Percentiles rank a stretch among this genome's conserved stretches.
Conservation (phyloP, 2,888 invertebrate species). For the Cataglyphis rosenhaueri region DNA sequence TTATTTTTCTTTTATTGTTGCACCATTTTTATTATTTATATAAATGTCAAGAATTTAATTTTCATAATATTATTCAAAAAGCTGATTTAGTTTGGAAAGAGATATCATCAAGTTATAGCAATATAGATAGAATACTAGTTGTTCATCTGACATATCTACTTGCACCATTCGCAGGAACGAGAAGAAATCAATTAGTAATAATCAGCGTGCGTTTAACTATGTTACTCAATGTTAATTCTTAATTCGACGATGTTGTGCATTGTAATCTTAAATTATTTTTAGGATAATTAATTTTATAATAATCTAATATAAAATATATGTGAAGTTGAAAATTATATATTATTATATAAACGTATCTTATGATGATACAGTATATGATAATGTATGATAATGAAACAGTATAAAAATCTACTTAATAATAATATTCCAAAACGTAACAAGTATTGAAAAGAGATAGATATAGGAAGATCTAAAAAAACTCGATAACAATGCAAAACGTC, state of each 20-base stretch:
- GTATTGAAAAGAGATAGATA: background rate
- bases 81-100: constrained; percentile 46
- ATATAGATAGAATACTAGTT: constrained; percentile 51
- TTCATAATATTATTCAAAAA: constrained; percentile 1
- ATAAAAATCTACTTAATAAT: background rate
- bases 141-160: constrained; percentile 31
- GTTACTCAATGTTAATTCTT: constrained; percentile 58
- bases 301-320: background rate
- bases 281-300: background rate
- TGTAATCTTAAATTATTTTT: constrained; percentile 31
- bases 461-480: background rate
- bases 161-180: constrained; percentile 45
- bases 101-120: constrained; percentile 45
- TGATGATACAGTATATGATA: background rate
- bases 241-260: constrained; percentile 68
- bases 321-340: background rate
- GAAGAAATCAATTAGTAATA: constrained; percentile 56
- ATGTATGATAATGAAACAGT: background rate
- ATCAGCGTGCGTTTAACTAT: constrained; percentile 67
- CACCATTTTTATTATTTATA: constrained; percentile 19
- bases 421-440: background rate
- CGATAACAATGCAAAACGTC: constrained; percentile 66
- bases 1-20: background rate
- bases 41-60: constrained; percentile 3
- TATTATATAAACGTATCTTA: background rate